Evolutionary conservation across 2,113 vertebrate genomes (phyloP).

Genomic region (Chiloscyllium plagiosum): DNA sequence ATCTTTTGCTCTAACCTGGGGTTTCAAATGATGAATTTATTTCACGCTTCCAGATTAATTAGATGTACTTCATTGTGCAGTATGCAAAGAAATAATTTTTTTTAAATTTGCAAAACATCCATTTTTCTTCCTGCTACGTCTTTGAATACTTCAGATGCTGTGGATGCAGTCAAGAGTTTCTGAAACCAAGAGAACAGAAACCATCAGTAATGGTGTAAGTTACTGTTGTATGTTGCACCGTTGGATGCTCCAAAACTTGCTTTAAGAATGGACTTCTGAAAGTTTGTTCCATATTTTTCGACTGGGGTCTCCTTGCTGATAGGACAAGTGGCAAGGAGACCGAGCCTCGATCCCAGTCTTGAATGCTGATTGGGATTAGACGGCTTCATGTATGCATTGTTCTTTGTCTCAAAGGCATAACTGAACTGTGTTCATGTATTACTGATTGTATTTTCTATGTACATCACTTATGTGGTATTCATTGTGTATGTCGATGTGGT

Average conservation of each 20-base stretch:
- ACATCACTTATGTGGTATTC: background rate
- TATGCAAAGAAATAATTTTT: background rate
- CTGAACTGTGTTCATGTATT: too few species aligned
- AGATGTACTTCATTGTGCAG: background rate
- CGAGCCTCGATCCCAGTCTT: background rate
- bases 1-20: background rate
- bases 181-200: background rate
- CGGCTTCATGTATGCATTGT: background rate
- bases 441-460: background rate
- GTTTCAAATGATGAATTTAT: background rate
- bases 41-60: background rate
- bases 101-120: background rate
- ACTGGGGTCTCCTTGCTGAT: background rate
- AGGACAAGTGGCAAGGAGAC: background rate
- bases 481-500: background rate
- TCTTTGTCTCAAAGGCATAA: background rate
- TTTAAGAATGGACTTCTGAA: background rate
- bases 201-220: background rate
- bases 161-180: background rate
- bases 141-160: background rate
- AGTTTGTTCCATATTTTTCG: background rate
- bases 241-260: background rate
- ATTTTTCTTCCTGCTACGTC: background rate
- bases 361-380: background rate
- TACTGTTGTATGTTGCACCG: background rate